Percentiles rank a stretch among this genome's conserved stretches.
Evolutionary conservation across 2,113 vertebrate genomes (phyloP).

Genomic region (Alethe diademata): DNA sequence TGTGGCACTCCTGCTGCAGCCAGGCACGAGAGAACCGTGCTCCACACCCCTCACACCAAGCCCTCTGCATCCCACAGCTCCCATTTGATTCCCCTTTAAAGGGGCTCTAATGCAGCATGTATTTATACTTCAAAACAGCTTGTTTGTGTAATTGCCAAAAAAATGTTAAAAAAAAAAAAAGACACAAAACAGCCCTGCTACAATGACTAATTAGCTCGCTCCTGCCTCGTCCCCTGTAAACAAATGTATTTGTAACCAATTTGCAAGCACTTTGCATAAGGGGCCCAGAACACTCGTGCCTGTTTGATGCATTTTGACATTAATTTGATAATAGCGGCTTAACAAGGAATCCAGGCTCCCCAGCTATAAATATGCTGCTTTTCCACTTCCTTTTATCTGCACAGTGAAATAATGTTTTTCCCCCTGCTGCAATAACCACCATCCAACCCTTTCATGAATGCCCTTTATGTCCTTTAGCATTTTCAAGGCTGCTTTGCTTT

Average conservation of each 20-base stretch:
- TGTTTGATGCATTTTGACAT: constrained; percentile 72
- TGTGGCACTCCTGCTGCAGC: background rate
- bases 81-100: background rate
- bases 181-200: constrained; percentile 27
- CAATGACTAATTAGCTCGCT: constrained; percentile 63
- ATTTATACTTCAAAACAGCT: constrained; percentile 51
- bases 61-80: background rate
- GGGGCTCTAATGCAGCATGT: background rate
- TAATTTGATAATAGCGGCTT: constrained; percentile 67
- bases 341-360: constrained; percentile 69
- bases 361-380: constrained; percentile 63
- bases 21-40: background rate
- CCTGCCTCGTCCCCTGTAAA: constrained; percentile 61
- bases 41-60: background rate
- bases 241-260: constrained; percentile 68
- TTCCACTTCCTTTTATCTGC: constrained; percentile 70
- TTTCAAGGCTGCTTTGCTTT: constrained; percentile 28
- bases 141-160: constrained; percentile 63
- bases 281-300: constrained; percentile 61
- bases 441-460: constrained; percentile 62
- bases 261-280: constrained; percentile 64
- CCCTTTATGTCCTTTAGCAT: constrained; percentile 64
- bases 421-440: constrained; percentile 68
- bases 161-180: background rate
- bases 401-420: constrained; percentile 68